Percentiles rank a stretch among this genome's conserved stretches.
Conservation (phyloP, 2,797 vertebrate species). For the Cyprinodon diabolis region DNA sequence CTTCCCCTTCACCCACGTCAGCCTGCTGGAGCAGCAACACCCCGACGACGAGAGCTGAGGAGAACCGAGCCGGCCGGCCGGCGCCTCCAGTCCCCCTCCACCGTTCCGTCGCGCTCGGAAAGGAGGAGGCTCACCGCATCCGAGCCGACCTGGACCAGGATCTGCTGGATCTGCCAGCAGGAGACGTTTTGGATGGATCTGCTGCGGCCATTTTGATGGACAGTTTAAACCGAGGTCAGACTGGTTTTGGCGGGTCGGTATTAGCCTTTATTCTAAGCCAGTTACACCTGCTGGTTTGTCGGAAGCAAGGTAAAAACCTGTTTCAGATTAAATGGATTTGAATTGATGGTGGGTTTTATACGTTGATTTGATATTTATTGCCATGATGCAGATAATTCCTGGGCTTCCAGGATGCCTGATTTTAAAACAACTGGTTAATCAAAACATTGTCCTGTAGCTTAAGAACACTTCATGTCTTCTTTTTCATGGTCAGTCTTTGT, state of each 20-base stretch:
- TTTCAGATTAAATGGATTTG: not conserved
- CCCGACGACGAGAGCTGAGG: conserved; percentile 82
- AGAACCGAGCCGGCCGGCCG: not conserved
- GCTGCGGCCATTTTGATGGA: conserved; percentile 23
- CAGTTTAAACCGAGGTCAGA: conserved; percentile 46
- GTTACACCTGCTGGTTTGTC: not conserved
- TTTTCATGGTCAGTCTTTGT: not conserved
- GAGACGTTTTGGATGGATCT: conserved; percentile 6
- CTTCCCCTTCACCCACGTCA: conserved; percentile 98
- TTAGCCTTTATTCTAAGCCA: not conserved
- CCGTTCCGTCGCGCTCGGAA: conserved; percentile 11
- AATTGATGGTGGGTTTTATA: not conserved
- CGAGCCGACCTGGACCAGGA: conserved; percentile 19
- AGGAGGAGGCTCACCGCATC: conserved; percentile 19
- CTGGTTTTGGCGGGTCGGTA: conserved; percentile 37
- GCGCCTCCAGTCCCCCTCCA: conserved; percentile 17
- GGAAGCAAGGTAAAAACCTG: not conserved
- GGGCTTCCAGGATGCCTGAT: not conserved
- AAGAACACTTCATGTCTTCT: not conserved
- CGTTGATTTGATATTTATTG: conserved; percentile 5
- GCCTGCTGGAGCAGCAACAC: conserved; percentile 94
- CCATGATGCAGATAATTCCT: not conserved
- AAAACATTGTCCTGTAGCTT: not conserved
- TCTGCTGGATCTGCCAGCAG: conserved; percentile 11
- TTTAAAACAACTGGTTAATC: not conserved